phyloP scores from a whole-genome alignment of 2,113 vertebrate genomes.

The Phyllopteryx taeniolatus region DNA sequence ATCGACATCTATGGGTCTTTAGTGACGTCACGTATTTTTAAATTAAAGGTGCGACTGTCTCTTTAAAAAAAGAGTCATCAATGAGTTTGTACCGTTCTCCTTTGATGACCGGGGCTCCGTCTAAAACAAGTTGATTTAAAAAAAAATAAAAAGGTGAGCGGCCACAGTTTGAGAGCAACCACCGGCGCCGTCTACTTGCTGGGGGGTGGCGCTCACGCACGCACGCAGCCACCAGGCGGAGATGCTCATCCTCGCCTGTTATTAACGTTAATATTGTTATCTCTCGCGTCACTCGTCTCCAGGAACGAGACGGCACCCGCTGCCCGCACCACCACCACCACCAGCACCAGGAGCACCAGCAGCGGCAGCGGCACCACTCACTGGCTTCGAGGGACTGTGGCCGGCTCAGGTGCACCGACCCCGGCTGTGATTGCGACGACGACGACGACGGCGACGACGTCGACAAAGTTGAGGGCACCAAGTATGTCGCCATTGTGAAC shows the following conservation, averaged over 20 bases:
- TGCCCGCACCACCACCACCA: background rate
- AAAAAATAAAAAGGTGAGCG: background rate
- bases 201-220: background rate
- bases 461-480: background rate
- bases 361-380: background rate
- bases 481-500: conserved; percentile 4
- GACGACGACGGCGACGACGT: background rate
- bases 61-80: background rate
- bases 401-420: background rate
- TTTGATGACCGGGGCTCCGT: background rate
- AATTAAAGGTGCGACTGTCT: background rate
- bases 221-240: conserved; percentile 12
- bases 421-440: background rate
- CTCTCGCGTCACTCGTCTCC: conserved; percentile 62
- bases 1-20: background rate
- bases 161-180: background rate
- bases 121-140: background rate
- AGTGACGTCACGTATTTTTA: background rate
- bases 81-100: background rate
- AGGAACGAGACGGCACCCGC: conserved; percentile 2
- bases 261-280: conserved; percentile 67
- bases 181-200: background rate
- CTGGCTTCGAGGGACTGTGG: background rate
- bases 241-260: conserved; percentile 33
- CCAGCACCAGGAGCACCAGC: background rate